Conservation (phyloP, 1,140 invertebrate species). For the Hylaeus anthracinus region DNA sequence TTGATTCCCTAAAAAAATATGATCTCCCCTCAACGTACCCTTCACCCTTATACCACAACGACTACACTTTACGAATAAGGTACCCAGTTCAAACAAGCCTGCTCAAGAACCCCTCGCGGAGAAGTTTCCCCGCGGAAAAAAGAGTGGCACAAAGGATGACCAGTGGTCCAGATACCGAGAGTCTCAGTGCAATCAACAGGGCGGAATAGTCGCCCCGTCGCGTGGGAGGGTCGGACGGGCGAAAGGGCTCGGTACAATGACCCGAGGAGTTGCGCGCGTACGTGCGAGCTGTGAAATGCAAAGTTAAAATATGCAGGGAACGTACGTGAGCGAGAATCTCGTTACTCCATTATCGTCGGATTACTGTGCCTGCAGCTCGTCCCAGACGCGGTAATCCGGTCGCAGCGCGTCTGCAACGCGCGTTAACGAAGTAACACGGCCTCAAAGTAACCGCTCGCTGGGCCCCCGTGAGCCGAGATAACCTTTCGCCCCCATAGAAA, state of each 20-base stretch:
- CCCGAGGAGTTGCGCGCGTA: constrained; percentile 11
- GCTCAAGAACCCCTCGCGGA: background rate
- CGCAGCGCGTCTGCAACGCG: constrained; percentile 27
- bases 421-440: constrained; percentile 78
- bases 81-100: no score
- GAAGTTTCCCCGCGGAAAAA: background rate
- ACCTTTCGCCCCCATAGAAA: background rate
- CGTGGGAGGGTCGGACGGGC: constrained; percentile 1
- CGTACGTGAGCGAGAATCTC: constrained; percentile 76
- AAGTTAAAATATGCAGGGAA: constrained; percentile 78
- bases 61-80: no score
- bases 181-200: constrained; percentile 25
- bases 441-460: constrained; percentile 55
- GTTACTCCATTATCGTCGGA: constrained; percentile 69
- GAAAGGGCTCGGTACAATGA: constrained; percentile 52
- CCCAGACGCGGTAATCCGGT: constrained; percentile 76
- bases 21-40: no score
- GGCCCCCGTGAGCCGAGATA: constrained; percentile 9
- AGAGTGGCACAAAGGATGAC: background rate
- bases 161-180: background rate
- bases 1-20: no score
- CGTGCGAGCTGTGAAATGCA: constrained; percentile 62
- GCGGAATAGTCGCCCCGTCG: constrained; percentile 24
- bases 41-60: no score
- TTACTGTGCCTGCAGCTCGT: constrained; percentile 65